Percentiles rank a stretch among this genome's conserved stretches.
phyloP scores from a whole-genome alignment of 2,888 invertebrate species.

The Schizaphis graminum region DNA sequence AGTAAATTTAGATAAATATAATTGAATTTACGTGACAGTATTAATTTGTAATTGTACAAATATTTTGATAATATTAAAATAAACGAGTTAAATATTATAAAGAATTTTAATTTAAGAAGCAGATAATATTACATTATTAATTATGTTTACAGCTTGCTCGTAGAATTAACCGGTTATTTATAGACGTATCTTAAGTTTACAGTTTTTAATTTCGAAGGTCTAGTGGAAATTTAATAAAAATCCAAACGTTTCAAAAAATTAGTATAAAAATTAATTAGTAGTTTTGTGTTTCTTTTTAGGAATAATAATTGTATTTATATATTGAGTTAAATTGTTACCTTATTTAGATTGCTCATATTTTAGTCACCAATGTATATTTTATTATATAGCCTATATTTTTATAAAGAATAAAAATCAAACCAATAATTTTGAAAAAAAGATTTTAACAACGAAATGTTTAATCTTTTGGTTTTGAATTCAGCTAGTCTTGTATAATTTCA shows the following conservation, averaged over 20 bases:
- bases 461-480: neutral
- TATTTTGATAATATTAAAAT: neutral
- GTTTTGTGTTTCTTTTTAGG: no score
- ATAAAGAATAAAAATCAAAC: no score
- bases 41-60: neutral
- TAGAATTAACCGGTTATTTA: neutral
- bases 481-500: neutral
- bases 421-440: neutral
- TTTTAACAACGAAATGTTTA: neutral
- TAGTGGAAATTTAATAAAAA: neutral
- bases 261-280: neutral
- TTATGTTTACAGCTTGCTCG: neutral
- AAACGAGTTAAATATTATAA: neutral
- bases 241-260: neutral
- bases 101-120: neutral
- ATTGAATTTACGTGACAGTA: neutral
- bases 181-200: neutral
- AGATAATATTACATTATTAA: neutral
- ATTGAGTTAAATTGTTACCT: no score
- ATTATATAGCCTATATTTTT: no score
- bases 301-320: no score
- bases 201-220: neutral
- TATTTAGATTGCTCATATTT: neutral
- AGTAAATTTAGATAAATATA: neutral
- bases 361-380: neutral